phyloP scores from a whole-genome alignment of 37 sponge, comb jelly and placozoan species.

The Aplysina aerophoba region DNA sequence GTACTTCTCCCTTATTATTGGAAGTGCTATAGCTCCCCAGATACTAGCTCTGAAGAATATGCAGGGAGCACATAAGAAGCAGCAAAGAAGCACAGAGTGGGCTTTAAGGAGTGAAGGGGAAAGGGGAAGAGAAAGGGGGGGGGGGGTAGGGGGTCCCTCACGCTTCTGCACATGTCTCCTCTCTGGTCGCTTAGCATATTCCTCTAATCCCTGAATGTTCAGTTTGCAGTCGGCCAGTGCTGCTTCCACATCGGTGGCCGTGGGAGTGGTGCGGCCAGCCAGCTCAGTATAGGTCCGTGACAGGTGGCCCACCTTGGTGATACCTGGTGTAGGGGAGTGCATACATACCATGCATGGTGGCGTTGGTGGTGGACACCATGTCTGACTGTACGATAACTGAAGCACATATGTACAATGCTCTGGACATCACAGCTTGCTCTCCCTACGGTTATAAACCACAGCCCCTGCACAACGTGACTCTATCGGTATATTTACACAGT shows the following conservation, averaged over 20 bases:
- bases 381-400: too few relatives aligned
- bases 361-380: too few relatives aligned
- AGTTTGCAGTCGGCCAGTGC: conserved; percentile 60
- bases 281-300: conserved; percentile 68
- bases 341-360: background rate
- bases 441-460: too few relatives aligned
- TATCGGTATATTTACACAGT: too few relatives aligned
- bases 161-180: conserved; percentile 77
- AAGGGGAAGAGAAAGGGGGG: background rate
- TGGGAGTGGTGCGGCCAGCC: conserved; percentile 65
- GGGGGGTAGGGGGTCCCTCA: conserved; percentile 16
- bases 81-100: too few relatives aligned
- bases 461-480: too few relatives aligned
- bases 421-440: too few relatives aligned
- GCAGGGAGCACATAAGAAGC: too few relatives aligned
- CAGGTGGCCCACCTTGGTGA: conserved; percentile 63
- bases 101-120: background rate
- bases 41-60: too few relatives aligned
- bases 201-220: conserved; percentile 23
- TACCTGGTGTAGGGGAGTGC: conserved; percentile 37
- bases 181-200: conserved; percentile 65
- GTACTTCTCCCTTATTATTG: too few relatives aligned
- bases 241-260: conserved; percentile 65
- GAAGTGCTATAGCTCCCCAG: too few relatives aligned
- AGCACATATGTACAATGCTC: too few relatives aligned